A percentile compares a stretch with the other conserved stretches of the same genome.
phyloP scores from a whole-genome alignment of 2,797 vertebrate genomes.

The Lagorchestes hirsutus region DNA sequence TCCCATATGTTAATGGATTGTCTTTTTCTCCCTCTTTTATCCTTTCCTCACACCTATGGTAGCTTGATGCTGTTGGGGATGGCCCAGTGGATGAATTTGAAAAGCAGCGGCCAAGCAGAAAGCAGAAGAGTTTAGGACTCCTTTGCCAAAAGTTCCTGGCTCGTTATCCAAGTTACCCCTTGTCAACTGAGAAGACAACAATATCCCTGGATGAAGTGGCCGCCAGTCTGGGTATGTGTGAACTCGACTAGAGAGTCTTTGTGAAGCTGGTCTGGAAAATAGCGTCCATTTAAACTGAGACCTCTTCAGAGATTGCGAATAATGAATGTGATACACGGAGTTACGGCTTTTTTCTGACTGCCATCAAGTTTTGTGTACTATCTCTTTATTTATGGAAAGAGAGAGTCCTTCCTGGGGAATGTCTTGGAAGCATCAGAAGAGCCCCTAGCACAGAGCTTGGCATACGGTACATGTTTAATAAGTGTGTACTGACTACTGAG shows the following conservation, averaged over 20 bases:
- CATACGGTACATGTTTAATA: not conserved
- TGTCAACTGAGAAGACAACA: conserved; percentile 90
- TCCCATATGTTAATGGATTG: not conserved
- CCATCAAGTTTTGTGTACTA: not conserved
- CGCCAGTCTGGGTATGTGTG: conserved; percentile 90
- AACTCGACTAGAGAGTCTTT: not conserved
- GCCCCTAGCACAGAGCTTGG: not conserved
- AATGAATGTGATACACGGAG: not conserved
- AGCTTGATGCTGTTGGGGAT: conserved; percentile 89
- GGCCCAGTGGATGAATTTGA: conserved; percentile 87
- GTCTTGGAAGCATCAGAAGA: not conserved
- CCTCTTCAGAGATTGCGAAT: not conserved
- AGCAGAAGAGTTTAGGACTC: conserved; percentile 96
- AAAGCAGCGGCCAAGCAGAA: conserved; percentile 94
- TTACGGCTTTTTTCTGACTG: not conserved
- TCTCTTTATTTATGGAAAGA: conserved; percentile 1
- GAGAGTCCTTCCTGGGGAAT: not conserved
- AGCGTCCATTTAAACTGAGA: not conserved
- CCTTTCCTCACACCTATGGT: conserved; percentile 51
- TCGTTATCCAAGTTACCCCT: conserved; percentile 93
- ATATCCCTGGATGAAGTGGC: conserved; percentile 97
- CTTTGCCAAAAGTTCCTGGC: conserved; percentile 96
- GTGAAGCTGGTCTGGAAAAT: not conserved
- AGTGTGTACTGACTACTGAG: not conserved
- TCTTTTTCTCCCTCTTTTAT: not conserved